Evolutionary conservation across 2,797 vertebrate species (phyloP), one percentile per base, ranked within the genome.

Genomic region (Coreius guichenoti): DNA sequence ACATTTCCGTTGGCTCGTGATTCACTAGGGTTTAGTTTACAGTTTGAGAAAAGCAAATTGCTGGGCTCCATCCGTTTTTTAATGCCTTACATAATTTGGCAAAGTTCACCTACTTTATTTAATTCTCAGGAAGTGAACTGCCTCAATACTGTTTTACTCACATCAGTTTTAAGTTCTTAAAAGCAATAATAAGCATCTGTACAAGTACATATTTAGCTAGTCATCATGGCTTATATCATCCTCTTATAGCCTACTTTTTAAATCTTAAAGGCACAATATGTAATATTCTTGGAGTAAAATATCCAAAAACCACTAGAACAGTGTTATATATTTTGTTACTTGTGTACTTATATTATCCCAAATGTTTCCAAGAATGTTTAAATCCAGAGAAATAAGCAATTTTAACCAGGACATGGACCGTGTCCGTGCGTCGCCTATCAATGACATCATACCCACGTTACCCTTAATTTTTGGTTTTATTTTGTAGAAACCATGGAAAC

Each of bases 1-100:
- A 49, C 21, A 39, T 65, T 83, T n/a, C 23, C 49, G 8, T 19
- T 63, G 14, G 39, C 26, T 36, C 29, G 29, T 26, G 29, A 68
- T 47, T 67, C 45, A 47, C 54, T 16, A 47, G 13, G 69, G 54
- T 69, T 70, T 36, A 68, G 68, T 73, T 81, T 69, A 82, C 5
- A 58, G 36, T 72, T 68, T 67, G 43, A 49, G 19, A 47, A 43
- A 45, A 29, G 11, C 13, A 8, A 65, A 47, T 56, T 39, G 67
- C 47, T 17, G 8, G 16, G 23, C 23, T 69, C 16, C 47, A 70
- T 26, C 33, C 33, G n/a, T 43, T 29, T 69, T 33, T 36, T 3
- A 39, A 54, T 54, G 47, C 9, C 29, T 81, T 56, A 70, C 49
- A 81, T 81, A 70, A 81, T 17, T 13, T 13, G 14, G 31, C 3